These are phyloP conservation scores for Ariolimax columbianus DNA, from an alignment of 2,888 invertebrate genomes.

Conservation along the genomic window DNA sequence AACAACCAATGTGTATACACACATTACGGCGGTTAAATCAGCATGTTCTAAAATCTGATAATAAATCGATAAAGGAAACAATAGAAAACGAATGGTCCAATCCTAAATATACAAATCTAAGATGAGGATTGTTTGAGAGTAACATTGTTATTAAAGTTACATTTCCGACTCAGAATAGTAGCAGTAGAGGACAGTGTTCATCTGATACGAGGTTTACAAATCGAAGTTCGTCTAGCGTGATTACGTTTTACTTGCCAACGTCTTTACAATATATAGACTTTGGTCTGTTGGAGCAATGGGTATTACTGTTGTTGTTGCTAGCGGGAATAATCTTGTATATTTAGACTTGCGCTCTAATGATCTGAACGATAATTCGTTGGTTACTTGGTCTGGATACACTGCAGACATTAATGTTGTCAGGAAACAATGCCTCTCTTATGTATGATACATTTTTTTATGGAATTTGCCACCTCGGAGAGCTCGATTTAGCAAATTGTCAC, in stretches of 20 bases:
- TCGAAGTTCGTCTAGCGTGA: too few species aligned
- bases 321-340: background rate
- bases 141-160: too few species aligned
- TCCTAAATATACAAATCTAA: background rate
- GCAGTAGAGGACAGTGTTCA: too few species aligned
- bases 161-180: too few species aligned
- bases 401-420: constrained; percentile 3
- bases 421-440: constrained; percentile 3
- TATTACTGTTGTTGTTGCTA: background rate
- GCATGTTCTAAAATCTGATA: too few species aligned
- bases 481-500: background rate
- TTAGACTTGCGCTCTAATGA: background rate
- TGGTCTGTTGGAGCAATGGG: background rate
- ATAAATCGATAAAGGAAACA: background rate
- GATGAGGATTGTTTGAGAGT: too few species aligned
- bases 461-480: background rate
- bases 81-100: background rate
- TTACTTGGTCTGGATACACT: background rate
- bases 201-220: too few species aligned
- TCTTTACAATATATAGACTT: background rate
- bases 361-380: background rate
- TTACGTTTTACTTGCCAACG: background rate
- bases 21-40: background rate
- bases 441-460: constrained; percentile 16
- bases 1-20: too few species aligned